Base-by-base conservation (phyloP, 2,888 invertebrate species). In the Nomada hirtipes region DNA sequence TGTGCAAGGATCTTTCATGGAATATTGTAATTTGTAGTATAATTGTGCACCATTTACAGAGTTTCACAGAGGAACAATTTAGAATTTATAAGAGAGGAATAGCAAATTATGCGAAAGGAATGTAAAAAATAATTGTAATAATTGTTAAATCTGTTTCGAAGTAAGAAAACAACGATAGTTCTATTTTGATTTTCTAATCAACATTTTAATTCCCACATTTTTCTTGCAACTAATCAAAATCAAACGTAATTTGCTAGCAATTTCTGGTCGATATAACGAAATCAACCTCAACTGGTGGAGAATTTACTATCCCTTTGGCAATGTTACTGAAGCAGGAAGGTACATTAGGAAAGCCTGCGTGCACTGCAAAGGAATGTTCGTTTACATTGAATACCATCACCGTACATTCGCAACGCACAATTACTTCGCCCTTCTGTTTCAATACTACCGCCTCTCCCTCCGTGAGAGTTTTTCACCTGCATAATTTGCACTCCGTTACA, bases 401-500 rank as follows among this genome's bases (percentile, higher is more conserved):
- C 44, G n/a, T 36, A 36, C 50, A 18, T 10, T 47, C 20, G n/a
- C 15, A 23, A 29, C 67, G 13, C 29, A 20, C 52, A 26, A 13
- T 26, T 7, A 10, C 13, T 52, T 4, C 15, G 11, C 20, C 42
- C 44, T 57, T 4, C 47, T 26, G n/a, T 20, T 20, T 23, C 13
- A 9, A 57, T 23, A 23, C 36, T 36, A 55, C 55, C 47, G 13
- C 36, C 20, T 4, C 36, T 4, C 9, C 11, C 64, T 69, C 42
- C 64, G 9, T 44, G 68, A 77, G 55, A 80, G 52, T 72, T 57
- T 63, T 53, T 26, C 29, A 18, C 36, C 72, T 73, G 80, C 52
- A 42, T 53, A 44, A 77, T 68, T 72, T 15, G 2, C 47, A 26
- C 53, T 57, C 44, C 11, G 26, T 55, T 57, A 26, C 47, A 2